These are phyloP conservation scores for Shargacucullia verbasci DNA, from an alignment of 2,888 invertebrate species.

Conservation along the genomic window DNA sequence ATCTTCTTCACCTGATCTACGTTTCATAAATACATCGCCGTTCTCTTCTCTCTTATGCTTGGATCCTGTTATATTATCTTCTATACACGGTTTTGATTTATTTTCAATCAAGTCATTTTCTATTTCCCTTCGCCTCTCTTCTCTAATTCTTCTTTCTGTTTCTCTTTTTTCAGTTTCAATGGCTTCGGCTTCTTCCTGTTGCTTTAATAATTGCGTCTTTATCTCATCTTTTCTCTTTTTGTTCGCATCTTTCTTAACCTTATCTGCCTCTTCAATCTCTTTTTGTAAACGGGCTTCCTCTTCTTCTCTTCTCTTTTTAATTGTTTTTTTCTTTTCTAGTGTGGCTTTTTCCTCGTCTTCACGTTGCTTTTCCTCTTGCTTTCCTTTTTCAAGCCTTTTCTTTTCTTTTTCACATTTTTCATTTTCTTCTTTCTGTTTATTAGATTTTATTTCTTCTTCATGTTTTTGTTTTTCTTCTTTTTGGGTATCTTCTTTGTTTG, in stretches of 20 bases:
- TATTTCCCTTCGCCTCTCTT: slow-evolving; percentile 27
- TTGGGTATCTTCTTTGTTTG: slow-evolving; percentile 15
- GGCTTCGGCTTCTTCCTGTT: slow-evolving; percentile 5
- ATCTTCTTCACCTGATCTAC: slow-evolving; percentile 37
- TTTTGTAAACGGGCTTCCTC: slow-evolving; percentile 19
- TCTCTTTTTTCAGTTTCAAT: slow-evolving; percentile 14
- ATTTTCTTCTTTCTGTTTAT: slow-evolving; percentile 6
- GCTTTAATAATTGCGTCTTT: slow-evolving; percentile 15
- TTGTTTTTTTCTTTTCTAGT: slow-evolving; percentile 24
- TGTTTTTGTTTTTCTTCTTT: slow-evolving; percentile 42
- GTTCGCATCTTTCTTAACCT: slow-evolving; percentile 19
- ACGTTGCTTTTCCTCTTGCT: slow-evolving; percentile 15
- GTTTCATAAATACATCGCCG: slow-evolving; percentile 11
- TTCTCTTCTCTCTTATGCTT: slow-evolving; percentile 29
- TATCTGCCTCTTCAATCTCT: slow-evolving; percentile 46
- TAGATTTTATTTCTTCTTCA: slow-evolving; percentile 9
- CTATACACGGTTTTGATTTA: neutral
- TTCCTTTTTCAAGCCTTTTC: slow-evolving; percentile 22
- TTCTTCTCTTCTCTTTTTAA: slow-evolving; percentile 30
- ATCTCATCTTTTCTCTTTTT: slow-evolving; percentile 34
- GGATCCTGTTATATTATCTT: neutral
- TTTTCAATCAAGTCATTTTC: slow-evolving; percentile 24
- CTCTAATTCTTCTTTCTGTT: slow-evolving; percentile 17
- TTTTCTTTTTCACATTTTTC: slow-evolving; percentile 7
- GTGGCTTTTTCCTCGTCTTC: slow-evolving; percentile 24